Percentiles rank a stretch among this genome's conserved stretches.
Conservation (phyloP, 2,888 invertebrate species). For the Melanotus villosus region DNA sequence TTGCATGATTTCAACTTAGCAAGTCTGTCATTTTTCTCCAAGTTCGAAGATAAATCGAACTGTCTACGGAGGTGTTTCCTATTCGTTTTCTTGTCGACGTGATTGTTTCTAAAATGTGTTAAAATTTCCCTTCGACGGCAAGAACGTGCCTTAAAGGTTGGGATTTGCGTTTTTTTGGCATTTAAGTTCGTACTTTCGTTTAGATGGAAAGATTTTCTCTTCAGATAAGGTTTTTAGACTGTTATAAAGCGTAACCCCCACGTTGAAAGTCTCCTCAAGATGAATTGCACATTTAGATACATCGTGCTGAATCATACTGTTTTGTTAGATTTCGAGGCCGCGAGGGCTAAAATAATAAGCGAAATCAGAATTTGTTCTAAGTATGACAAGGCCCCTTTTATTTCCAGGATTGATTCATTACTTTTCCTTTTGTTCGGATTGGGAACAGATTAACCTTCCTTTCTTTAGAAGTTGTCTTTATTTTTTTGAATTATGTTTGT, state of each 20-base stretch:
- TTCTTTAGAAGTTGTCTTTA: too few species aligned
- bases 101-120: slow-evolving; percentile 13
- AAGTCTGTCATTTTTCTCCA: too few species aligned
- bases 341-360: slow-evolving; percentile 2
- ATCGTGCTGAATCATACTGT: not conserved
- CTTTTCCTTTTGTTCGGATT: slow-evolving; percentile 4
- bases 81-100: not conserved
- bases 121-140: slow-evolving; percentile 3
- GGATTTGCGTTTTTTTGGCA: slow-evolving; percentile 3
- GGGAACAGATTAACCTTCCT: not conserved
- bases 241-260: slow-evolving; percentile 1
- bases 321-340: not conserved
- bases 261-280: slow-evolving; percentile 7
- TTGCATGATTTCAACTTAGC: too few species aligned
- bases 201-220: slow-evolving; percentile 3
- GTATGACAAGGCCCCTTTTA: not conserved
- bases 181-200: not conserved
- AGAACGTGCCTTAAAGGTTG: slow-evolving; percentile 4
- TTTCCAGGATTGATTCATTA: not conserved
- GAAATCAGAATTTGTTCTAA: not conserved
- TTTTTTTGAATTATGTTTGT: too few species aligned
- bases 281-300: slow-evolving; percentile 18
- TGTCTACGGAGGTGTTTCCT: not conserved
- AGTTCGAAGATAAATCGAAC: not conserved
- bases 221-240: not conserved